phyloP scores from a whole-genome alignment of 2,113 vertebrate genomes.

The Puntigrus tetrazona region DNA sequence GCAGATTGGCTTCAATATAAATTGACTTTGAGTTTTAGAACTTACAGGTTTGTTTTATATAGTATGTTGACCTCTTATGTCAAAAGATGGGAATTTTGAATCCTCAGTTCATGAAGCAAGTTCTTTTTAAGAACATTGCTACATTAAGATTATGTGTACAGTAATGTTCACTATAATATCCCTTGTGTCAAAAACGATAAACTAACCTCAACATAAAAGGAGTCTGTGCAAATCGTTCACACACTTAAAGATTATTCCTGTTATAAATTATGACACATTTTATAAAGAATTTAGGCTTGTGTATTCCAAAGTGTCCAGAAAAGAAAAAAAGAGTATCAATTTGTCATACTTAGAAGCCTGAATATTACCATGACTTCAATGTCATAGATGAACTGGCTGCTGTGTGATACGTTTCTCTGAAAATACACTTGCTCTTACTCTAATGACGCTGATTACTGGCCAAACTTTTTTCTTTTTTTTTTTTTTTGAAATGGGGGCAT shows the following conservation, averaged over 20 bases:
- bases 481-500: constrained; percentile 40
- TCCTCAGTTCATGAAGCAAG: not conserved
- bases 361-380: not conserved
- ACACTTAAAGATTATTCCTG: not conserved
- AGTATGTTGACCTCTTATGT: no score
- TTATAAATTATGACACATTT: not conserved
- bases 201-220: not conserved
- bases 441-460: constrained; percentile 33
- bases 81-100: no score
- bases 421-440: constrained; percentile 41
- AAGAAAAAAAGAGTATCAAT: not conserved
- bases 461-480: not conserved
- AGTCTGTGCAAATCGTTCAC: not conserved
- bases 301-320: not conserved
- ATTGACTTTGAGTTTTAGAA: no score
- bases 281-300: not conserved
- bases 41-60: no score
- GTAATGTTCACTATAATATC: not conserved
- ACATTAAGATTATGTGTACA: not conserved
- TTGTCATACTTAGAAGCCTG: not conserved
- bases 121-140: not conserved
- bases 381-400: not conserved
- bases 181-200: not conserved
- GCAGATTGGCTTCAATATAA: no score
- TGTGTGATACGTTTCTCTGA: constrained; percentile 1